Conservation (phyloP, 2,797 vertebrate genomes). For the Channa striata region DNA sequence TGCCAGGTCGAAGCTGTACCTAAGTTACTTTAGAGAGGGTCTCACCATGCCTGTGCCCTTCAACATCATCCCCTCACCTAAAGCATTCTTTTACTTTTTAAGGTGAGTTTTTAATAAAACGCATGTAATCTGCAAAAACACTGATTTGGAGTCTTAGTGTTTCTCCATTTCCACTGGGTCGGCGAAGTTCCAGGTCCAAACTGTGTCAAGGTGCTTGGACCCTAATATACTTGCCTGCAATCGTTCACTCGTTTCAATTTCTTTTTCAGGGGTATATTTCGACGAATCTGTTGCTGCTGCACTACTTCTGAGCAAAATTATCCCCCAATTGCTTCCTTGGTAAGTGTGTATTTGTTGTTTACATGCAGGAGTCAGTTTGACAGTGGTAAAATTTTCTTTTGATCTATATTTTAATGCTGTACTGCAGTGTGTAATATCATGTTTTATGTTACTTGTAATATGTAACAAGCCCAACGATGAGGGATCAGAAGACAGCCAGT, state of each 20-base stretch:
- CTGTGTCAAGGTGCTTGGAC: too few species aligned
- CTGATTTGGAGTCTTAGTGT: neutral
- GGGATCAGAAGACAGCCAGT: conserved; percentile 56
- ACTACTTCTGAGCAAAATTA: conserved; percentile 79
- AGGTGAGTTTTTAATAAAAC: conserved; percentile 73
- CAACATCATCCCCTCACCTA: conserved; percentile 92
- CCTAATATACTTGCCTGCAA: neutral
- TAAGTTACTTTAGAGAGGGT: conserved; percentile 92
- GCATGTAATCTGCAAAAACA: neutral
- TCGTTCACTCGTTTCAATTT: neutral
- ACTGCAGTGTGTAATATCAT: neutral
- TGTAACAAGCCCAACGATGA: conserved; percentile 51
- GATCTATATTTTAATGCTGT: neutral
- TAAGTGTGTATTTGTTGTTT: conserved; percentile 65
- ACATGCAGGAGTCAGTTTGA: neutral
- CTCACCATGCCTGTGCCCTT: conserved; percentile 93
- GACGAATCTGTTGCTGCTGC: conserved; percentile 86
- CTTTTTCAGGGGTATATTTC: conserved; percentile 80
- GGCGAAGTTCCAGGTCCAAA: too few species aligned
- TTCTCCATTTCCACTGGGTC: neutral
- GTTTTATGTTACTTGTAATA: conserved; percentile 13
- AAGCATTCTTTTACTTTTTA: conserved; percentile 87
- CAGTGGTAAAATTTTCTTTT: neutral
- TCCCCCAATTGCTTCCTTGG: conserved; percentile 83
- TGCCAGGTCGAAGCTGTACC: conserved; percentile 91